Conservation (phyloP, 1,140 invertebrate genomes). For the Scaptomyza hsui region DNA sequence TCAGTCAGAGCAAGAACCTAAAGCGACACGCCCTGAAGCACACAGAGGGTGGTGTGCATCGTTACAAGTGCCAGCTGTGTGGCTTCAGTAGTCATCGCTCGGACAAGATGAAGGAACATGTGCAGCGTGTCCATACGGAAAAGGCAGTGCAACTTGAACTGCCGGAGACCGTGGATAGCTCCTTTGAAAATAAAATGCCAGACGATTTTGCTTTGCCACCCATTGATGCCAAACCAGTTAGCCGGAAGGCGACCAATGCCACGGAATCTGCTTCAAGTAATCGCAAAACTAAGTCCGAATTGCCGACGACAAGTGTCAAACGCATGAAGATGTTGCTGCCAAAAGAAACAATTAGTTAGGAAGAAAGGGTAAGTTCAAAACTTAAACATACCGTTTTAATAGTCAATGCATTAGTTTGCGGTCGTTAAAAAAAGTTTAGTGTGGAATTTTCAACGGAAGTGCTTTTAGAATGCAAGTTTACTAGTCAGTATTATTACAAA, state of each 20-base stretch:
- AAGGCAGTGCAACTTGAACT: slow-evolving; percentile 81
- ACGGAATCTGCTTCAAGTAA: not conserved
- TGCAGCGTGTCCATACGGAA: slow-evolving; percentile 83
- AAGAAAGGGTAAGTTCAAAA: not conserved
- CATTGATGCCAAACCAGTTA: slow-evolving; percentile 31
- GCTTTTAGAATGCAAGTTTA: not conserved
- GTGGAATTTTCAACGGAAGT: too few species aligned
- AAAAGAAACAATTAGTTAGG: slow-evolving; percentile 33
- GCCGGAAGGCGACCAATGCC: not conserved
- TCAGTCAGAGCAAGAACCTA: slow-evolving; percentile 85
- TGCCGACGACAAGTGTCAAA: slow-evolving; percentile 26
- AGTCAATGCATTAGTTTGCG: too few species aligned
- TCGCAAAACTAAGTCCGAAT: not conserved
- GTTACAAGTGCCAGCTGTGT: slow-evolving; percentile 84
- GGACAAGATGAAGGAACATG: slow-evolving; percentile 86
- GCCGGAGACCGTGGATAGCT: slow-evolving; percentile 74
- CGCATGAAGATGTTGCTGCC: slow-evolving; percentile 58
- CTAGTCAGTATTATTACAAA: not conserved
- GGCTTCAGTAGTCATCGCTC: slow-evolving; percentile 85
- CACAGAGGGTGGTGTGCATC: slow-evolving; percentile 64
- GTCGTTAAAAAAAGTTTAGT: too few species aligned
- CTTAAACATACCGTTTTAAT: not conserved
- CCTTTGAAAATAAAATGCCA: slow-evolving; percentile 65
- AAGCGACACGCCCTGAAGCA: slow-evolving; percentile 85
- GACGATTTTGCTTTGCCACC: slow-evolving; percentile 70